Percentiles rank a stretch among this genome's conserved stretches.
These are phyloP conservation scores for Pseudomugil gertrudae DNA, from an alignment of 2,797 vertebrate species.

Conservation along the genomic window DNA sequence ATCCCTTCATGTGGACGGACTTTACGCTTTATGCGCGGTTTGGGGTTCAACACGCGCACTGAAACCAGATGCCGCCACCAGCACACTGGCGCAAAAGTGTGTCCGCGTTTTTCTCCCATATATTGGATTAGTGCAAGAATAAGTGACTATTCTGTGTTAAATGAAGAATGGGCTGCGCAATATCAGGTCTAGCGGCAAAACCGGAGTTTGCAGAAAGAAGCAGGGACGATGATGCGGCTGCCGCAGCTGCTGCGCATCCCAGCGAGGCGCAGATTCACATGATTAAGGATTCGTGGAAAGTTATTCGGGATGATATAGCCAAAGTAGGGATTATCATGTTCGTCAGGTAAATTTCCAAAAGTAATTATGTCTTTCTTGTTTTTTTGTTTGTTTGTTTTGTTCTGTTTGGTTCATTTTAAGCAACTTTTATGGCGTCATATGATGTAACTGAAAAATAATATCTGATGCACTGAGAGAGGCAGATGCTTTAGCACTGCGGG, in stretches of 20 bases:
- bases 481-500: not conserved
- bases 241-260: slow-evolving; percentile 53
- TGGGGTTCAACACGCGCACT: slow-evolving; percentile 23
- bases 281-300: slow-evolving; percentile 85
- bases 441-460: not conserved
- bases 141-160: not conserved
- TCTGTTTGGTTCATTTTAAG: too few species aligned
- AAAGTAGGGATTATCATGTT: slow-evolving; percentile 88
- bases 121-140: not conserved
- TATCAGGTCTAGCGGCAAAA: slow-evolving; percentile 78
- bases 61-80: slow-evolving; percentile 33
- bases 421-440: not conserved
- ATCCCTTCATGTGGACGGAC: not conserved
- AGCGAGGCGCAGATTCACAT: slow-evolving; percentile 75
- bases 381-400: not conserved
- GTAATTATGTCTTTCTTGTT: not conserved
- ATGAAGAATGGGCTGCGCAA: slow-evolving; percentile 83
- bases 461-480: not conserved
- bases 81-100: slow-evolving; percentile 12
- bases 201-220: slow-evolving; percentile 57
- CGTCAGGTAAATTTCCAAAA: slow-evolving; percentile 77
- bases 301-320: slow-evolving; percentile 86
- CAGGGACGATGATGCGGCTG: slow-evolving; percentile 40
- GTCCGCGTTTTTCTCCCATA: too few species aligned
- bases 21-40: slow-evolving; percentile 5